Evolutionary conservation across 2,888 invertebrate species (phyloP).

Genomic region (Orthonevra nobilis): DNA sequence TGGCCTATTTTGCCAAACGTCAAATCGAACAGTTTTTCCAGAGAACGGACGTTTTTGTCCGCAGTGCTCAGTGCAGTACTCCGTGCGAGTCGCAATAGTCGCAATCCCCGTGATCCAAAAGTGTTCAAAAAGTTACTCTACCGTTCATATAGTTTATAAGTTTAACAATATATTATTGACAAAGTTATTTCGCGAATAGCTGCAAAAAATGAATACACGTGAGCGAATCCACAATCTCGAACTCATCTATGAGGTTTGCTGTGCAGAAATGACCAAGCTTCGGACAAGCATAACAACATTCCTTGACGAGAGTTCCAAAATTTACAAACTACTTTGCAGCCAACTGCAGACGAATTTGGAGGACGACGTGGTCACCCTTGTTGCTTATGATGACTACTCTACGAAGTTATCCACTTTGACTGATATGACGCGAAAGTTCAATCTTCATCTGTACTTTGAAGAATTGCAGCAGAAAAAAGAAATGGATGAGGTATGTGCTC

Average conservation of each 20-base stretch:
- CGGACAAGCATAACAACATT: constrained; percentile 52
- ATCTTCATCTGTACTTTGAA: constrained; percentile 59
- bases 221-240: constrained; percentile 61
- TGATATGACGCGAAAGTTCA: constrained; percentile 59
- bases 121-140: constrained; percentile 5
- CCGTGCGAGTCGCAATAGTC: constrained; percentile 17
- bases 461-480: constrained; percentile 50
- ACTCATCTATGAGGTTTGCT: constrained; percentile 56
- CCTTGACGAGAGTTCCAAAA: constrained; percentile 49
- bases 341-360: constrained; percentile 22
- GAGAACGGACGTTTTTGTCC: constrained; percentile 45
- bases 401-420: constrained; percentile 48
- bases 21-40: constrained; percentile 26
- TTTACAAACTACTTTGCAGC: constrained; percentile 31
- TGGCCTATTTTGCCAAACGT: no score
- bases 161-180: constrained; percentile 34
- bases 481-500: constrained; percentile 29
- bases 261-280: constrained; percentile 61
- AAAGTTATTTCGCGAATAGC: constrained; percentile 33
- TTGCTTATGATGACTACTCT: constrained; percentile 61
- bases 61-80: not conserved
- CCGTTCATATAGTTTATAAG: constrained; percentile 1
- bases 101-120: not conserved
- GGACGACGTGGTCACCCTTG: constrained; percentile 24
- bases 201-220: constrained; percentile 49